Conservation (phyloP, 92 coral and sea anemone genomes). For the Bergia puertoricense region DNA sequence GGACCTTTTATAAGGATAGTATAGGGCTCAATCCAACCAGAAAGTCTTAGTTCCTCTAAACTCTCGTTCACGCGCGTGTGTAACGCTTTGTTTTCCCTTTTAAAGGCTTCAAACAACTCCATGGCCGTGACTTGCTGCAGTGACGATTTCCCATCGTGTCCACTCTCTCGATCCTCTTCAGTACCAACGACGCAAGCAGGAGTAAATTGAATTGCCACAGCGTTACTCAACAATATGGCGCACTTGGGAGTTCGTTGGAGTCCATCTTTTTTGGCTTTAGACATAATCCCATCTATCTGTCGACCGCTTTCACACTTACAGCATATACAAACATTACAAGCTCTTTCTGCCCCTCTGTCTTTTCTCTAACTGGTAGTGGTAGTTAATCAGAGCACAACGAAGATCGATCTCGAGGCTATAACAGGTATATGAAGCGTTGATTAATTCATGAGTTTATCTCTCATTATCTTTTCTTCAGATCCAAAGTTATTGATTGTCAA, state of each 20-base stretch:
- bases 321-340: not conserved
- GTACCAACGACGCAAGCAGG: constrained; percentile 54
- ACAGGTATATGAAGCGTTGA: constrained; percentile 21
- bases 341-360: not conserved
- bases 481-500: constrained; percentile 33
- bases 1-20: constrained; percentile 94
- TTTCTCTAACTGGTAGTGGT: constrained; percentile 15
- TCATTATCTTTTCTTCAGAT: constrained; percentile 15
- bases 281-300: constrained; percentile 9
- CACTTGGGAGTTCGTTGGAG: constrained; percentile 64
- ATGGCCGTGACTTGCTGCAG: constrained; percentile 54
- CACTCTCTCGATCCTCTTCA: constrained; percentile 32
- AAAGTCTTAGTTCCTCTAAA: constrained; percentile 78
- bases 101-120: constrained; percentile 74
- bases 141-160: constrained; percentile 34
- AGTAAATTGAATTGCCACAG: constrained; percentile 63
- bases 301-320: not conserved
- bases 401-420: not conserved
- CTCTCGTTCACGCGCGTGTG: constrained; percentile 80
- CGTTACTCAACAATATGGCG: constrained; percentile 78
- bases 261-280: constrained; percentile 30
- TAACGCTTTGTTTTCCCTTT: constrained; percentile 66
- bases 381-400: constrained; percentile 22
- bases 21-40: constrained; percentile 90
- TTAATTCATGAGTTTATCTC: constrained; percentile 42